Base-by-base conservation (phyloP, 2,797 vertebrate species). In the Hemitrygon akajei region DNA sequence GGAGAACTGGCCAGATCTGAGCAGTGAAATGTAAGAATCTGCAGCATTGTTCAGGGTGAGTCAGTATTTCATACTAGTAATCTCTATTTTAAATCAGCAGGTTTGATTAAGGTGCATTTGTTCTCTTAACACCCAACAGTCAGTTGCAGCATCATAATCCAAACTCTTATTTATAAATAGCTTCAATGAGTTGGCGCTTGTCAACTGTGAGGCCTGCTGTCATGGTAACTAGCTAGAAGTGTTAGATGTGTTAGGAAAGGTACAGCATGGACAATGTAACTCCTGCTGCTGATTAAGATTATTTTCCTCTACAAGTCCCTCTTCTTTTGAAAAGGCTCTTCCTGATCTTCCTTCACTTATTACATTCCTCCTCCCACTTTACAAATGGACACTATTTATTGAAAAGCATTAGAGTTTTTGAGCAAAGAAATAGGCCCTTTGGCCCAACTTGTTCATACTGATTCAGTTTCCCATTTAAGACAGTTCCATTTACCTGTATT, bases 81-180 rank as follows among this genome's bases (percentile, higher is more conserved):
- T 37, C n/a, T 66, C 66, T 69, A 37, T 66, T 89, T 37, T 66
- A 66, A 89, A 69, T 34, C 60, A 66, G n/a, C n/a, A 69, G 63
- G 16, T n/a, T 87, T 27, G 37, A 34, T 66, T 37, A 89, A 89
- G 69, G 18, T 89, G 30, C 60, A 27, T 0, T 89, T 69, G 60
- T 60, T 69, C 60, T 87, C 58, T 87, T 16, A 87, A 63, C 58
- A 58, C n/a, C 30, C 34, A 37, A 89, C 86, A 69, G 60, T 89
- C 60, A 4, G 9, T 89, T 37, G 16, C 56, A 89, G 86, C 16
- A 89, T n/a, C 58, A 66, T 89, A 66, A 69, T 37, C 16, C 63
- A 89, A 69, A 89, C 86, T 69, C 86, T 89, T 22, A 89, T 69
- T 89, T 89, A 69, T 37, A 89, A 89, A 89, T 89, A 89, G 86